Percentiles rank a stretch among this genome's conserved stretches.
Conservation (phyloP, 1,140 invertebrate genomes). For the Copidosoma floridanum region DNA sequence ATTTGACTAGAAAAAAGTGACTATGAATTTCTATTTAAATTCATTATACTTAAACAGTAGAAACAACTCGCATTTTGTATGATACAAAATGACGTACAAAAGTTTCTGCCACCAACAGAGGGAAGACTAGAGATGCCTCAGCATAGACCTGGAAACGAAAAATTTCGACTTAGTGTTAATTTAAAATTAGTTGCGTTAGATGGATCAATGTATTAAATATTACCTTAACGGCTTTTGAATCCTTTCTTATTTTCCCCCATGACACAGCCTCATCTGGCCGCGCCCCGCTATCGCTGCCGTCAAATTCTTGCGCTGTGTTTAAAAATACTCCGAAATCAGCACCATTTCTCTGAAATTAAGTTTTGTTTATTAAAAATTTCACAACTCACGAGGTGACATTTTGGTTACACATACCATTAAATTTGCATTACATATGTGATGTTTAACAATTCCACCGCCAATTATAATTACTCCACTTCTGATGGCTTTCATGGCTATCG, state of each 20-base stretch:
- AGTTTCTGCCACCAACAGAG: conserved; percentile 91
- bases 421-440: conserved; percentile 98
- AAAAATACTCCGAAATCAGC: conserved; percentile 95
- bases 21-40: conserved; percentile 14
- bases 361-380: background rate
- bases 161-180: conserved; percentile 8
- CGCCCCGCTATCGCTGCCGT: conserved; percentile 97
- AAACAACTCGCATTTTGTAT: conserved; percentile 26
- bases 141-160: conserved; percentile 74
- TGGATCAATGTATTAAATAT: conserved; percentile 15
- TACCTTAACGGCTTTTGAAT: conserved; percentile 81
- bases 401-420: no score
- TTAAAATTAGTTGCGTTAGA: background rate
- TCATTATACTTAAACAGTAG: conserved; percentile 24
- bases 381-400: no score
- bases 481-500: conserved; percentile 90
- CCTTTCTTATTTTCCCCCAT: conserved; percentile 95
- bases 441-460: conserved; percentile 96
- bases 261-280: conserved; percentile 97
- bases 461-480: conserved; percentile 97
- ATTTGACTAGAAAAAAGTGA: no score
- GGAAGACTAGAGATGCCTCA: conserved; percentile 94
- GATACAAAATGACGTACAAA: conserved; percentile 64
- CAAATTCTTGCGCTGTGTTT: conserved; percentile 97
- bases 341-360: conserved; percentile 81